Conservation (phyloP, 2,113 vertebrate species). For the Platysteira castanea region DNA sequence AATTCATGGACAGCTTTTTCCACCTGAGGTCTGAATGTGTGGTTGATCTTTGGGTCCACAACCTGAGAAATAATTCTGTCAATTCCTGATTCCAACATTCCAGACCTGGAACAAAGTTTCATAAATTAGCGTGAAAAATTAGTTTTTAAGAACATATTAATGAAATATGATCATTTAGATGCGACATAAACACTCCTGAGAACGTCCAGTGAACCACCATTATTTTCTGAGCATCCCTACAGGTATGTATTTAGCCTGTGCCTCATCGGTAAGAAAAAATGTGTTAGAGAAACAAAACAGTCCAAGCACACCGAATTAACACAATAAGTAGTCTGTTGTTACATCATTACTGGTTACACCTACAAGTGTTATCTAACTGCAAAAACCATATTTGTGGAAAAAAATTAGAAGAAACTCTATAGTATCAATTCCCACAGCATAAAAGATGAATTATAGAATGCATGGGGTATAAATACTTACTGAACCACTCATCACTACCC, state of each 20-base stretch:
- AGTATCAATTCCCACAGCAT: background rate
- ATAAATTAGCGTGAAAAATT: background rate
- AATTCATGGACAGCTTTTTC: conserved; percentile 94
- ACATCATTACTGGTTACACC: background rate
- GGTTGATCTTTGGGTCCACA: conserved; percentile 97
- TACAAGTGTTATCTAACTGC: background rate
- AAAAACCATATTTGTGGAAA: fast-evolving
- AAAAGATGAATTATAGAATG: background rate
- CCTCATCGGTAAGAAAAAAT: background rate
- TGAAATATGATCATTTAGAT: background rate
- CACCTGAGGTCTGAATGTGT: conserved; percentile 95
- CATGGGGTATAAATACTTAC: background rate
- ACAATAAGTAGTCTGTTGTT: background rate
- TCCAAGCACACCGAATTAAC: background rate
- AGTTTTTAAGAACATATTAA: background rate
- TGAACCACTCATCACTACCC: background rate
- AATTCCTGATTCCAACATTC: conserved; percentile 97
- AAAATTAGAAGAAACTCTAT: background rate
- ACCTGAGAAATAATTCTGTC: conserved; percentile 98
- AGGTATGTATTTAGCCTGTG: background rate
- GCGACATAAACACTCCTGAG: background rate
- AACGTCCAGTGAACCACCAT: background rate
- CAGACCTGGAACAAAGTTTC: conserved; percentile 81
- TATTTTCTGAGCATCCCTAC: background rate
- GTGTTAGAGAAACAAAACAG: background rate